phyloP scores from a whole-genome alignment of 37 sponge, comb jelly and placozoan genomes.

The Hexactinellida sp. region DNA sequence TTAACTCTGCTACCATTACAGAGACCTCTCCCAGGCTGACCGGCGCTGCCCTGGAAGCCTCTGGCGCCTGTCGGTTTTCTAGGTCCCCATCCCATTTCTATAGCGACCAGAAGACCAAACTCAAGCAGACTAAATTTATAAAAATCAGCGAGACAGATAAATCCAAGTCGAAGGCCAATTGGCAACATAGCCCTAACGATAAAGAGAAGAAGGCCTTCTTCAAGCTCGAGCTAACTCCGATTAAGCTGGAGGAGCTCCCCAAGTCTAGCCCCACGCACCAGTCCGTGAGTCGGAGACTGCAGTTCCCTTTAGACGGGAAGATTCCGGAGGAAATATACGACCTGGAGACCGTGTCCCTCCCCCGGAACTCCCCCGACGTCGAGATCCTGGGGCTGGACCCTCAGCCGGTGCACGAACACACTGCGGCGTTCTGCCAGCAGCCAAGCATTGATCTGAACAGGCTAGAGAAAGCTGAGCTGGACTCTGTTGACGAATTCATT shows the following conservation, averaged over 20 bases:
- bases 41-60: background rate
- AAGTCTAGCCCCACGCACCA: background rate
- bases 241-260: background rate
- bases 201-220: constrained; percentile 6
- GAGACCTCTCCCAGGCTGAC: background rate
- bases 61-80: background rate
- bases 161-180: background rate
- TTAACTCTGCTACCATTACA: background rate
- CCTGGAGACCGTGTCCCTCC: background rate
- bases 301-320: background rate
- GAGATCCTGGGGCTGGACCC: background rate
- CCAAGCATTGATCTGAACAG: background rate
- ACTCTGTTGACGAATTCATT: background rate
- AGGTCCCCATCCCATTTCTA: background rate
- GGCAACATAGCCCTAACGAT: background rate
- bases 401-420: background rate
- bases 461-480: background rate
- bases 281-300: background rate
- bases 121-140: background rate
- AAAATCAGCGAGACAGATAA: too few species aligned
- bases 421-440: background rate
- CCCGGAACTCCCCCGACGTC: background rate
- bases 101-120: background rate
- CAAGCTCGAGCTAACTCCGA: background rate
- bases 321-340: background rate